Evolutionary conservation across 2,888 invertebrate genomes (phyloP).

Genomic region (Lithodes maja): DNA sequence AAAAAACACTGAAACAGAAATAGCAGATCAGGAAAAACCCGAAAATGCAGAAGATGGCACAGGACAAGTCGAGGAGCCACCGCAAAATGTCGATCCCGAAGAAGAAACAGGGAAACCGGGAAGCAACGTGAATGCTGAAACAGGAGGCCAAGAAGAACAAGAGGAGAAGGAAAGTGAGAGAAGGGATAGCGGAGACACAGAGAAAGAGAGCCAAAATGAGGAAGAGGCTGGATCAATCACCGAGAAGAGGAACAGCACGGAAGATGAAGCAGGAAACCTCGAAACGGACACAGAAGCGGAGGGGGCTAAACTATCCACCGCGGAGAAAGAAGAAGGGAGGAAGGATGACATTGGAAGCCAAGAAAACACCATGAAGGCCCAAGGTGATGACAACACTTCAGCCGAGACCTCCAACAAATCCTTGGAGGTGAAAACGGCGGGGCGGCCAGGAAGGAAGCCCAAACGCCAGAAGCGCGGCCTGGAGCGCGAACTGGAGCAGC

Average conservation of each 20-base stretch:
- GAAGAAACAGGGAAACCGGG: not conserved
- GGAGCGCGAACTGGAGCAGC: conserved; percentile 68
- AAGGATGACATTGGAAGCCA: not conserved
- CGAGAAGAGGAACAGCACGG: conserved; percentile 12
- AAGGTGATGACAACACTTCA: conserved; percentile 12
- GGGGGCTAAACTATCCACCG: not conserved
- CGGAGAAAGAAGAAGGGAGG: not conserved
- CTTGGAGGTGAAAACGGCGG: conserved; percentile 1
- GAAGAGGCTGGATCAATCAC: not conserved
- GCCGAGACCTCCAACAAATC: conserved; percentile 28
- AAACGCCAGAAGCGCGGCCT: conserved; percentile 66
- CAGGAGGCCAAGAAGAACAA: not conserved
- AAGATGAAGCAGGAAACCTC: not conserved
- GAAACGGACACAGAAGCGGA: conserved; percentile 14
- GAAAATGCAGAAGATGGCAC: not conserved
- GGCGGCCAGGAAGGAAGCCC: conserved; percentile 24
- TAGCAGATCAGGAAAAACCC: conserved; percentile 30
- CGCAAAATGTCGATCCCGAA: not conserved
- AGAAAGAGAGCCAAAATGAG: conserved; percentile 27
- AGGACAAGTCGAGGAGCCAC: conserved; percentile 1
- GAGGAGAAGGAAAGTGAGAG: not conserved
- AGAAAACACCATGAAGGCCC: not conserved
- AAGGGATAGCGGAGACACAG: not conserved
- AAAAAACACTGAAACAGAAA: not conserved
- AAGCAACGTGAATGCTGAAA: conserved; percentile 18